Evolutionary conservation across 2,113 vertebrate genomes (phyloP).

Genomic region (Oostethus manadensis): DNA sequence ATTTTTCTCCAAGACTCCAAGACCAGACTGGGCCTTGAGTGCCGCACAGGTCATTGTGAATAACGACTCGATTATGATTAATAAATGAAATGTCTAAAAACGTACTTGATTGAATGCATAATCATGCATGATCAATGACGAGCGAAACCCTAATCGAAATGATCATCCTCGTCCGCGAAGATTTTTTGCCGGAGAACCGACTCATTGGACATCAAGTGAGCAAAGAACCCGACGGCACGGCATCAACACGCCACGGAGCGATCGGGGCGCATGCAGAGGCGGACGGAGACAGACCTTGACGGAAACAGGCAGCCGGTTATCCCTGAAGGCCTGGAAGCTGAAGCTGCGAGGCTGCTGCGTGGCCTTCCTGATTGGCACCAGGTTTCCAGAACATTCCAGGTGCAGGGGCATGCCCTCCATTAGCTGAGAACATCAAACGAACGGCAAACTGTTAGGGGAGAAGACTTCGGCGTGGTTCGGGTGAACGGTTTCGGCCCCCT

Average conservation of each 20-base stretch:
- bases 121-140: not conserved
- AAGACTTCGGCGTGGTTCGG: not conserved
- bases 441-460: not conserved
- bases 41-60: not conserved
- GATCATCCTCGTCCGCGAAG: not conserved
- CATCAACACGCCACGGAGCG: slow-evolving; percentile 11
- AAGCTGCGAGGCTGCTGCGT: slow-evolving; percentile 89
- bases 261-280: slow-evolving; percentile 1
- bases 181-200: slow-evolving; percentile 8
- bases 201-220: slow-evolving; percentile 10
- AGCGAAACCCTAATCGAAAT: not conserved
- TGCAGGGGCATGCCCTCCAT: slow-evolving; percentile 92
- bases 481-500: slow-evolving; percentile 10
- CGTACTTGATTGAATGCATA: not conserved
- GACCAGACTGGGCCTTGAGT: no score
- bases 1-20: no score
- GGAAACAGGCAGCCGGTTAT: slow-evolving; percentile 87
- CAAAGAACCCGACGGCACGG: slow-evolving; percentile 18
- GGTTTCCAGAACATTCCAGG: slow-evolving; percentile 90
- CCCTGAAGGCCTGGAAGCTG: slow-evolving; percentile 93
- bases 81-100: not conserved
- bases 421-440: slow-evolving; percentile 73
- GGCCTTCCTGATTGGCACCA: slow-evolving; percentile 88
- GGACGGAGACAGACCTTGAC: slow-evolving; percentile 81
- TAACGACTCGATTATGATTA: not conserved